A percentile compares a stretch with the other conserved stretches of the same genome.
These are phyloP conservation scores for Graphium colonna DNA, from an alignment of 2,888 invertebrate species.

Conservation along the genomic window DNA sequence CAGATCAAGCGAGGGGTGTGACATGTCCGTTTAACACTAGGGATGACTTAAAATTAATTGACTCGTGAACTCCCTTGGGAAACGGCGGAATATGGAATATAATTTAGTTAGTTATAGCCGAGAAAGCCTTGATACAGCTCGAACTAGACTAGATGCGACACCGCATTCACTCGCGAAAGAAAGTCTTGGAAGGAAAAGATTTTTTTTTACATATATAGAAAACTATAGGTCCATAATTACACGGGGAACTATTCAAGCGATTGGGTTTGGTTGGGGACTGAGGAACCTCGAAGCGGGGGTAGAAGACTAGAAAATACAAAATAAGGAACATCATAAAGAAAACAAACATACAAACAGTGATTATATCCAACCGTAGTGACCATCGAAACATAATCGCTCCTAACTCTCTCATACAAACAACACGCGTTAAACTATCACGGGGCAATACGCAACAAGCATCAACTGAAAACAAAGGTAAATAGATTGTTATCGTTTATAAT, in stretches of 20 bases:
- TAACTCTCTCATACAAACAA: slow-evolving; percentile 25
- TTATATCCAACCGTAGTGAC: too few species aligned
- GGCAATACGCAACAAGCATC: slow-evolving; percentile 69
- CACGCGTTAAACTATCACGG: slow-evolving; percentile 57
- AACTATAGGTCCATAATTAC: slow-evolving; percentile 15
- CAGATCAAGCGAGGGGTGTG: slow-evolving; percentile 64
- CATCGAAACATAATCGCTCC: slow-evolving; percentile 18
- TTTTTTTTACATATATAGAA: too few species aligned
- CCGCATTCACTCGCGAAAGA: slow-evolving; percentile 69
- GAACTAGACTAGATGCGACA: slow-evolving; percentile 58
- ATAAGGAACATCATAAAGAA: slow-evolving; percentile 34
- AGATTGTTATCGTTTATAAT: slow-evolving; percentile 43
- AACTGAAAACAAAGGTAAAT: slow-evolving; percentile 76
- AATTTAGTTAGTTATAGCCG: slow-evolving; percentile 25
- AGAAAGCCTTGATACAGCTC: slow-evolving; percentile 48
- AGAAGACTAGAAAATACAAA: slow-evolving; percentile 64
- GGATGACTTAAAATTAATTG: slow-evolving; percentile 79
- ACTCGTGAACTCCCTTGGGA: slow-evolving; percentile 59
- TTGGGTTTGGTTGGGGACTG: too few species aligned
- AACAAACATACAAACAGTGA: slow-evolving; percentile 26
- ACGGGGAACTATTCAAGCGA: slow-evolving; percentile 44
- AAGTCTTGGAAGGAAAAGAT: too few species aligned
- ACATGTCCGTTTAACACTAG: slow-evolving; percentile 62
- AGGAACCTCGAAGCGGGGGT: background rate
- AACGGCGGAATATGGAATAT: slow-evolving; percentile 53